Evolutionary conservation across 53 echinoderm and acorn worm species (phyloP), one percentile per base, ranked within the genome.

Genomic region (Apostichopus leukothele): DNA sequence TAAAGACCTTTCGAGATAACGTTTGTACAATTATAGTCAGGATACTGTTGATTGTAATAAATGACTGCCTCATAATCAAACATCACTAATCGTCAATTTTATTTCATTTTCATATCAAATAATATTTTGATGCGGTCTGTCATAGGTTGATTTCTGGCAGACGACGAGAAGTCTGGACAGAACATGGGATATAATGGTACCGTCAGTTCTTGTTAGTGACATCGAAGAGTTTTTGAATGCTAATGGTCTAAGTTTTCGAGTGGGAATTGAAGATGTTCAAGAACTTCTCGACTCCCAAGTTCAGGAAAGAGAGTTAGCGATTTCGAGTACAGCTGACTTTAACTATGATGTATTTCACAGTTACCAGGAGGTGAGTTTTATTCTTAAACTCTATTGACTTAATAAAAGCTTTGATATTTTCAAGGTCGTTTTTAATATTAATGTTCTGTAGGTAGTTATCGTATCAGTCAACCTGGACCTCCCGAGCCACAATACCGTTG

Each of bases 111-210:
- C 9, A 61, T 11, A 13, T 14, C 8, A 75, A n/a, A 75, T 9
- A 22, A 19, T 9, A 13, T 39, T 23, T 23, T 39, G 12, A 39
- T 23, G 20, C 1, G 22, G 9, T 75, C 26, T 78, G 51, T 59
- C 23, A 51, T 12, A 87, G 87, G 27, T 87, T 10, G 87, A 87
- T 51, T 87, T 87, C 53, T 87, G 87, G 87, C 87, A 75, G 53
- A 21, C 55, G 1, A 57, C 87, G 3, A 87, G 53, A 73, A 52
- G 57, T 52, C 54, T 87, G 5, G 53, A 54, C 5, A 74, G 18
- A 52, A 74, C 87, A 23, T 54, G 74, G 16, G 87, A 87, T 52
- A 75, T 87, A 51, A 13, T 87, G 75, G 87, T 87, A 52, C 87
- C 87, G 5, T 75, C 87, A 20, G 75, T 8, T 1, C 74, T 87